Conservation (phyloP, 2,797 vertebrate species). For the Anguilla pacifica region DNA sequence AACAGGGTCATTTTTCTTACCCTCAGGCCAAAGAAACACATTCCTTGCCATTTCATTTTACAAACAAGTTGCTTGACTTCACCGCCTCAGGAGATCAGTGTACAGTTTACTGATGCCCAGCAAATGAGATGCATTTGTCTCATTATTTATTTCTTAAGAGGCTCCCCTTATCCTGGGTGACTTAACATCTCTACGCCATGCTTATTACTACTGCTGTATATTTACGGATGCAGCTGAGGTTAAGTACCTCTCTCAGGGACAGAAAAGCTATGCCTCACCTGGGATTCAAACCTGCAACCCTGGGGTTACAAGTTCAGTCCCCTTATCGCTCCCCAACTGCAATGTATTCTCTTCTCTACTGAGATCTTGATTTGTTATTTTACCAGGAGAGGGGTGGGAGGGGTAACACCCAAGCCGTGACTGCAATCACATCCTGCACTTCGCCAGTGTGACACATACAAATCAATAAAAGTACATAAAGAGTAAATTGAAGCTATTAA, state of each 20-base stretch:
- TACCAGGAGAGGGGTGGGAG: background rate
- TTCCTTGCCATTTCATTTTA: constrained; percentile 12
- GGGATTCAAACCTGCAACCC: background rate
- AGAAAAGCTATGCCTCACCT: background rate
- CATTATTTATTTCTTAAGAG: constrained; percentile 4
- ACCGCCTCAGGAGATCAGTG: background rate
- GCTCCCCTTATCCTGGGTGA: background rate
- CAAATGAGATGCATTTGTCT: constrained; percentile 2
- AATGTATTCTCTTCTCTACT: background rate
- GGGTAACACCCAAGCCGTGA: background rate
- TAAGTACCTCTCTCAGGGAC: background rate
- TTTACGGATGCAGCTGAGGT: background rate
- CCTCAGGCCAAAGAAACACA: background rate
- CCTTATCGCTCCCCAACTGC: background rate
- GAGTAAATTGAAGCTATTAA: constrained; percentile 35
- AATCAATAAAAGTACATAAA: constrained; percentile 39
- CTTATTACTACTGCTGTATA: background rate
- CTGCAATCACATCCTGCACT: background rate
- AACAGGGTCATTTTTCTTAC: constrained; percentile 2
- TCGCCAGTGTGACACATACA: constrained; percentile 15
- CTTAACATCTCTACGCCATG: background rate
- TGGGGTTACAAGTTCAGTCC: background rate
- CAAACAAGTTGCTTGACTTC: constrained; percentile 9
- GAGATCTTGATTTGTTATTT: background rate
- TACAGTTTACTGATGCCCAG: background rate